Conservation (phyloP, 2,797 vertebrate genomes). For the Clarias pachynema region DNA sequence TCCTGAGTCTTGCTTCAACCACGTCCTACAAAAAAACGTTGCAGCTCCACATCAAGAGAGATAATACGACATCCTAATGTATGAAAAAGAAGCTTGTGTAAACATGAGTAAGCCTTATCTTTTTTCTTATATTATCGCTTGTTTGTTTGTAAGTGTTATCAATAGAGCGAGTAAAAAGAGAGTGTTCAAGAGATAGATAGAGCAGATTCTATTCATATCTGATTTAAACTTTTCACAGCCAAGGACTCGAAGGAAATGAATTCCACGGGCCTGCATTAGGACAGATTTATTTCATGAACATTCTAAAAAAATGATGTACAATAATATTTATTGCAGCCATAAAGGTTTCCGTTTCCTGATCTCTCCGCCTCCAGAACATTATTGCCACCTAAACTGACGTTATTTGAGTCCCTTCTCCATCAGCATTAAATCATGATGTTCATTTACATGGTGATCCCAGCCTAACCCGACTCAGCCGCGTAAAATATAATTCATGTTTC, state of each 20-base stretch:
- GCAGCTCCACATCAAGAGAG: no score
- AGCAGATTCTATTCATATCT: no score
- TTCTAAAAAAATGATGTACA: neutral
- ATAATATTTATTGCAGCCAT: neutral
- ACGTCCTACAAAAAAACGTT: no score
- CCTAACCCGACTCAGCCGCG: neutral
- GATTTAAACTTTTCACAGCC: neutral
- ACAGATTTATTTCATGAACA: neutral
- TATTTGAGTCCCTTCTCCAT: neutral
- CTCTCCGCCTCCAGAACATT: neutral
- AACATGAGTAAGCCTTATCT: neutral
- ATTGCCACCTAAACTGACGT: neutral
- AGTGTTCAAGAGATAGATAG: no score
- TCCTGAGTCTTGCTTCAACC: no score
- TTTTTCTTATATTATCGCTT: neutral
- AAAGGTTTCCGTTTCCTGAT: neutral
- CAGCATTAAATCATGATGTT: neutral
- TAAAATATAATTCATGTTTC: conserved; percentile 13
- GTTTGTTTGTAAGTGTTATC: neutral
- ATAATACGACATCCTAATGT: neutral
- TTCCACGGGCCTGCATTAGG: neutral
- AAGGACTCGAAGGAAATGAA: neutral
- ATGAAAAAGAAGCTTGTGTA: neutral
- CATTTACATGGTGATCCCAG: neutral
- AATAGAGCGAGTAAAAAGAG: neutral